Percentiles rank a stretch among this genome's conserved stretches.
These are phyloP conservation scores for Bombycilla garrulus DNA, from an alignment of 2,113 vertebrate genomes.

Conservation along the genomic window DNA sequence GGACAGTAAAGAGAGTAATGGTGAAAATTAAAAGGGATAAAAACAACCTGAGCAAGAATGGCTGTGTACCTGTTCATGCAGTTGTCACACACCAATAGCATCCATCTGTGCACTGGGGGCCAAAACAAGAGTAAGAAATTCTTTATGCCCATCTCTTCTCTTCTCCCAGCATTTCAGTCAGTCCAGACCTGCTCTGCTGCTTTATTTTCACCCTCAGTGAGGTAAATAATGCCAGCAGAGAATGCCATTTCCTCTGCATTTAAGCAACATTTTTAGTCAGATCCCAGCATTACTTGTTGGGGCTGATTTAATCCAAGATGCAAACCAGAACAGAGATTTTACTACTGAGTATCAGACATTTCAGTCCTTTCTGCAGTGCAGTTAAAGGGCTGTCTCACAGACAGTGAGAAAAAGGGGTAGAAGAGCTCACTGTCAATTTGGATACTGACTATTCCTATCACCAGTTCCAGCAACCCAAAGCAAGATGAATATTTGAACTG, in stretches of 20 bases:
- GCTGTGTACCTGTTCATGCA: background rate
- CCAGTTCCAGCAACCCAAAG: background rate
- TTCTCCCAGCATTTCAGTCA: background rate
- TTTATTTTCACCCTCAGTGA: background rate
- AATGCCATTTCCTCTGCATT: background rate
- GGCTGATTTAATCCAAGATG: background rate
- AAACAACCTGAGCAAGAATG: fast-evolving
- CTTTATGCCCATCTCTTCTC: background rate
- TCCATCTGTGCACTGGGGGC: background rate
- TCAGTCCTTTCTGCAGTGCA: background rate
- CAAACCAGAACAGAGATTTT: background rate
- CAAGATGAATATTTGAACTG: slow-evolving; percentile 33
- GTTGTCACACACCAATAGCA: background rate
- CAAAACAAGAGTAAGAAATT: background rate
- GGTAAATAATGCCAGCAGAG: background rate
- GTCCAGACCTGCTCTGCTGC: background rate
- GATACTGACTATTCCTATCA: background rate
- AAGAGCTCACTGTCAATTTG: background rate
- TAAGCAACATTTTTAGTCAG: background rate
- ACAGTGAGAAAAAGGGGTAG: background rate
- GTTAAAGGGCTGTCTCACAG: background rate
- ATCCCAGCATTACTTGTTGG: background rate
- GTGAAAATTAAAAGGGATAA: background rate
- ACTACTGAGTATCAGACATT: background rate
- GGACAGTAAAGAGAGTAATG: background rate